A percentile compares a stretch with the other conserved stretches of the same genome.
These are phyloP conservation scores for Tiaroga cobitis DNA, from an alignment of 2,797 vertebrate species.

Conservation along the genomic window DNA sequence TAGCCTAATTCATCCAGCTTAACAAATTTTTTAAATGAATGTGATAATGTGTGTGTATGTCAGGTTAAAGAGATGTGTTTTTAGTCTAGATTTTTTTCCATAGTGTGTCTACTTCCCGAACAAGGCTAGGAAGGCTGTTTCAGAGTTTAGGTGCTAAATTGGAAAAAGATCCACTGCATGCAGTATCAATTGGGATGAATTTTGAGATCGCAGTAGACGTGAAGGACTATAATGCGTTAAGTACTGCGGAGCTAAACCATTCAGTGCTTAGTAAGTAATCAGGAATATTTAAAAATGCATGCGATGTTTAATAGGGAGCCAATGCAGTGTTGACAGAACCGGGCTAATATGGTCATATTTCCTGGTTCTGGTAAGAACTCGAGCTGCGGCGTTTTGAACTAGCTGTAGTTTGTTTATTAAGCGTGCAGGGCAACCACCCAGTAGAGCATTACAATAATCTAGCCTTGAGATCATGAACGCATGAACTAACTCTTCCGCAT, in stretches of 20 bases:
- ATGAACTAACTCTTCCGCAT: too few relatives aligned
- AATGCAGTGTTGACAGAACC: background rate
- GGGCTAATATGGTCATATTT: background rate
- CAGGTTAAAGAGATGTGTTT: background rate
- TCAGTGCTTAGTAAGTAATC: background rate
- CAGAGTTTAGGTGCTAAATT: background rate
- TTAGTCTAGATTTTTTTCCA: background rate
- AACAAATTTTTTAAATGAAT: background rate
- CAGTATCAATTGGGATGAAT: background rate
- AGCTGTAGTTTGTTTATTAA: background rate
- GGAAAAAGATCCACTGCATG: background rate
- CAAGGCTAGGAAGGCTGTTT: too few relatives aligned
- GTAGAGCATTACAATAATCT: too few relatives aligned
- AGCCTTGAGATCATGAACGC: too few relatives aligned
- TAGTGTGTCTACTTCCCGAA: background rate
- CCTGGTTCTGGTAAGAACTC: too few relatives aligned
- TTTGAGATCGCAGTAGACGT: background rate
- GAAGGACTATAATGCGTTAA: background rate
- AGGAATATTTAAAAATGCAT: background rate
- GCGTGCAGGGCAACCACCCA: too few relatives aligned
- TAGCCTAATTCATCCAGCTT: background rate
- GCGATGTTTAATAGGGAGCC: too few relatives aligned
- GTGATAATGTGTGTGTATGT: background rate
- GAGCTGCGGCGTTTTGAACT: background rate
- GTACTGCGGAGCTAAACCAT: background rate